phyloP scores from a whole-genome alignment of 2,113 vertebrate genomes.

The Psittacara wagleri region DNA sequence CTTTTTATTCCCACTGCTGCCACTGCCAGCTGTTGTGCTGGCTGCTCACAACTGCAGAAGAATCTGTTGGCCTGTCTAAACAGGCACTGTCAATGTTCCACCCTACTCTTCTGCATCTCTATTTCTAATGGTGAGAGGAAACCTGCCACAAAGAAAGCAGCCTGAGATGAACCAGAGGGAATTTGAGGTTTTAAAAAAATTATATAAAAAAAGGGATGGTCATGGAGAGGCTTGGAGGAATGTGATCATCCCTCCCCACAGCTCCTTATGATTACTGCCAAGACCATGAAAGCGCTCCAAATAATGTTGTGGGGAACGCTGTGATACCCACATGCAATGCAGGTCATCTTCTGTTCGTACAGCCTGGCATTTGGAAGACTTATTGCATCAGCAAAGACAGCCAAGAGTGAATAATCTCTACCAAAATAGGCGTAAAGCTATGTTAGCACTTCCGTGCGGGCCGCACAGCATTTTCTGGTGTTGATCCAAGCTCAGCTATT shows the following conservation, averaged over 20 bases:
- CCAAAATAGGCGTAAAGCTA: slow-evolving; percentile 46
- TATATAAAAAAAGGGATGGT: background rate
- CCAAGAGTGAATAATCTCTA: slow-evolving; percentile 51
- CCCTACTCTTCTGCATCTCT: background rate
- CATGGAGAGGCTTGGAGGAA: background rate
- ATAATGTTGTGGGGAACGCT: slow-evolving; percentile 51
- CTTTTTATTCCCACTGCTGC: background rate
- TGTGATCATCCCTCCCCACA: slow-evolving; percentile 11
- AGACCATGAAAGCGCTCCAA: slow-evolving; percentile 56
- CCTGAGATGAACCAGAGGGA: background rate
- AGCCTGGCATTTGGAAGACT: slow-evolving; percentile 58
- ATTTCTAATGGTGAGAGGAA: background rate
- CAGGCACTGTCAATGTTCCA: background rate
- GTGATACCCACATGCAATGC: slow-evolving; percentile 62
- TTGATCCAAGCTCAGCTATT: background rate
- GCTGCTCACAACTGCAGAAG: slow-evolving; percentile 14
- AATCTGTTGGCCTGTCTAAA: background rate
- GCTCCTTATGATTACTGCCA: slow-evolving; percentile 51
- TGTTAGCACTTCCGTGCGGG: slow-evolving; percentile 22
- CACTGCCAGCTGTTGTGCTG: slow-evolving; percentile 36
- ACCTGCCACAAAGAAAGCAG: background rate
- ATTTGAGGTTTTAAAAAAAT: background rate
- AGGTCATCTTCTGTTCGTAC: slow-evolving; percentile 58
- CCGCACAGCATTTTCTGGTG: background rate
- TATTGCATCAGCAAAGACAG: slow-evolving; percentile 50